Evolutionary conservation across 1,140 invertebrate species (phyloP), one percentile per base, ranked within the genome.

Genomic region (Caerostris darwini): DNA sequence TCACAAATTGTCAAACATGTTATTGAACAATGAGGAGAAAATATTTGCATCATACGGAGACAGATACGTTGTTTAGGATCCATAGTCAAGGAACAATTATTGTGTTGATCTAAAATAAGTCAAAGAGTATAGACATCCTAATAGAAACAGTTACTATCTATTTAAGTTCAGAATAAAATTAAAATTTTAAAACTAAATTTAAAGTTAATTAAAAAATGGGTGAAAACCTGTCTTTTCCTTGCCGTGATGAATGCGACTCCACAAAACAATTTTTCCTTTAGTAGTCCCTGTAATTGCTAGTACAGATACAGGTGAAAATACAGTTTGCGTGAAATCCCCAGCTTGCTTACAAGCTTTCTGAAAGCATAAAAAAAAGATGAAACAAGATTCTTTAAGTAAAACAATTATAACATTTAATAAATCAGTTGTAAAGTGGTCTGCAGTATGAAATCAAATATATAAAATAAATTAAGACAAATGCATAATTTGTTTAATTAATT

Each of bases 241-340:
- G 54, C 54, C 53, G 17, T 93, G 34, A 5, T 58, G 14, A 56
- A 61, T 54, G 7, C 57, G 7, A n/a, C 83, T 64, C 91, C 91
- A 93, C 4, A 93, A 34, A 71, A 93, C n/a, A 86, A 93, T 19
- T 54, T 34, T 87, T 58, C 91, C 91, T 58, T 59, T 93, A 64
- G 53, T 86, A 69, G 91, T 93, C 5, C 58, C 91, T 6, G 91
- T 93, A 59, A 58, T 19, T 34, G 64, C 82, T n/a, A 93, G 59
- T n/a, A 83, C 58, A 10, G 82, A 93, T 5, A 50, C 17, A 56
- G 64, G 8, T 19, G 17, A 85, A 77, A 71, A 93, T 34, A 71
- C 57, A 50, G 91, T 87, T 59, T 93, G 83, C 57, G 91, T 86
- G 19, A 93, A 93, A n/a, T 93, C n/a, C 14, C 91, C 91, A 93